phyloP scores from a whole-genome alignment of 2,113 vertebrate species.

The Pygoscelis adeliae region DNA sequence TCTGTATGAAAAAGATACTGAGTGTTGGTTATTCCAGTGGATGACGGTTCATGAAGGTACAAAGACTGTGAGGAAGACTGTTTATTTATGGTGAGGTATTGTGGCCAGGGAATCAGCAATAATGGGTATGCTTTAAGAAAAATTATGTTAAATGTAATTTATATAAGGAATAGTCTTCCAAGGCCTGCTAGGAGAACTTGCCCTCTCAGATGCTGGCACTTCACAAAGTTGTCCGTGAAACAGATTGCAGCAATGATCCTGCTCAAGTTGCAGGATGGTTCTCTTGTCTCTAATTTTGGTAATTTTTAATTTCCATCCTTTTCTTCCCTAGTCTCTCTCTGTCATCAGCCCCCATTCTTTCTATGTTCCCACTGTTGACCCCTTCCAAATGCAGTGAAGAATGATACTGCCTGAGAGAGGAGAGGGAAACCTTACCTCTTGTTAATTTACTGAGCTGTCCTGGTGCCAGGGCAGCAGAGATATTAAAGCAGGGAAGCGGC shows the following conservation, averaged over 20 bases:
- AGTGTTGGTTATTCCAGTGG: not conserved
- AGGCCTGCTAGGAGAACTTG: not conserved
- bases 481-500: slow-evolving; percentile 12
- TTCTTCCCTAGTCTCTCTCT: not conserved
- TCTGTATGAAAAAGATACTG: not conserved
- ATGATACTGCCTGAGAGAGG: not conserved
- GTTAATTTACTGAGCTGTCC: slow-evolving; percentile 63
- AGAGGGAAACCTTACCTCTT: slow-evolving; percentile 59
- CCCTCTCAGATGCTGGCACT: not conserved
- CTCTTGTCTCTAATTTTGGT: not conserved
- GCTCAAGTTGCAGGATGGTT: not conserved
- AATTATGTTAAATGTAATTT: not conserved
- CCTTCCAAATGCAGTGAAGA: not conserved
- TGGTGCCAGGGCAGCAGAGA: slow-evolving; percentile 44
- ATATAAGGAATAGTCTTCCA: not conserved
- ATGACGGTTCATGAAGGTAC: not conserved
- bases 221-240: not conserved
- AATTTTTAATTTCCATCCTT: not conserved
- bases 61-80: not conserved
- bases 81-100: not conserved
- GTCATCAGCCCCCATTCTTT: not conserved
- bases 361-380: not conserved
- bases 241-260: not conserved
- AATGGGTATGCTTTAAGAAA: not conserved
- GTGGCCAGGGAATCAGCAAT: not conserved